Conservation (phyloP, 2,888 invertebrate species). For the Petrophora chlorosata region DNA sequence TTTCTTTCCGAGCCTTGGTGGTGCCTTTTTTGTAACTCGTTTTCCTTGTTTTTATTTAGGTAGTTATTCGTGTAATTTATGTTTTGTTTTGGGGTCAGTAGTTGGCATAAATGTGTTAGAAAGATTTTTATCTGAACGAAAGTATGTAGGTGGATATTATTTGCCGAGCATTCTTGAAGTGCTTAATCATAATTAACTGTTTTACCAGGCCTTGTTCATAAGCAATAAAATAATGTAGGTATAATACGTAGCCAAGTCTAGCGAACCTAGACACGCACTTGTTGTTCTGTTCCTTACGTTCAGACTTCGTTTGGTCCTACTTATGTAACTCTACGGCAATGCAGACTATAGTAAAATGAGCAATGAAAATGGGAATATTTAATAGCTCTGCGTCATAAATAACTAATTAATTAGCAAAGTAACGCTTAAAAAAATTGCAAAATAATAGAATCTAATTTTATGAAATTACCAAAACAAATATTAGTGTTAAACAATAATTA, state of each 20-base stretch:
- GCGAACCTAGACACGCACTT: constrained; percentile 18
- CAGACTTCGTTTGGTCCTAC: constrained; percentile 38
- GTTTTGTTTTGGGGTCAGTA: too few relatives aligned
- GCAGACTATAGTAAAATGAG: constrained; percentile 51
- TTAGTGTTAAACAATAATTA: too few relatives aligned
- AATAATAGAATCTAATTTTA: too few relatives aligned
- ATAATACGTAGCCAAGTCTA: constrained; percentile 9
- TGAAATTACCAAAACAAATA: too few relatives aligned
- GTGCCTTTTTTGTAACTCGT: neutral
- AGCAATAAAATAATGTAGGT: constrained; percentile 9
- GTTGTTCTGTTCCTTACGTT: constrained; percentile 34
- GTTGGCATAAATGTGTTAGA: neutral
- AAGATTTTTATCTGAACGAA: neutral
- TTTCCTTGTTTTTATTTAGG: neutral
- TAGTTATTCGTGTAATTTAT: too few relatives aligned
- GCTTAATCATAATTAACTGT: constrained; percentile 1
- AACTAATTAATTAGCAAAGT: neutral
- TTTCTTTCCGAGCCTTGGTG: too few relatives aligned
- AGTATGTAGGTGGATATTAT: neutral
- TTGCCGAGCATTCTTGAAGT: neutral
- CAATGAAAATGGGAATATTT: neutral
- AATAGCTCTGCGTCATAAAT: neutral
- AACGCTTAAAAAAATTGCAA: too few relatives aligned
- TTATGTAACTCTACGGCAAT: constrained; percentile 76
- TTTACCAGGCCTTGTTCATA: neutral